Conservation (phyloP, 1,140 invertebrate genomes). For the Drosophila busckii region DNA sequence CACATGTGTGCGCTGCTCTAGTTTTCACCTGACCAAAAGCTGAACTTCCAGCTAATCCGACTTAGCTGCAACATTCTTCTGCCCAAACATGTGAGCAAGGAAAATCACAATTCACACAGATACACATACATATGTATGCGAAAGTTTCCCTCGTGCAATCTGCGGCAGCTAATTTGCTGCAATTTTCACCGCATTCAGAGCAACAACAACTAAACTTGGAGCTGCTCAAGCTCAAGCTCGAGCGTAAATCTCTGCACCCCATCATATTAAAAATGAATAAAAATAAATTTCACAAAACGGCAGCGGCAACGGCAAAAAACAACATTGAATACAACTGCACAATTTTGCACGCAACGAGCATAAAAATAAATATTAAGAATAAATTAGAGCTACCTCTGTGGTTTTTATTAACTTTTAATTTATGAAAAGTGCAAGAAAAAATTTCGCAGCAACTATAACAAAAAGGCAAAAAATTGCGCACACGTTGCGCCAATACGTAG, state of each 20-base stretch:
- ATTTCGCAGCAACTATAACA: constrained; percentile 1
- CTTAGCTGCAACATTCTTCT: constrained; percentile 37
- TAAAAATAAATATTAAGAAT: constrained; percentile 74
- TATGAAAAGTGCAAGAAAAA: constrained; percentile 60
- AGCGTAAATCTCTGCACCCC: constrained; percentile 32
- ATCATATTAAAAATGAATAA: constrained; percentile 65
- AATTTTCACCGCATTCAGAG: constrained; percentile 57
- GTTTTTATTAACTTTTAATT: constrained; percentile 72
- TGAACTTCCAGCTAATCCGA: too few species aligned
- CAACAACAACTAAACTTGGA: constrained; percentile 1
- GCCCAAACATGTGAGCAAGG: constrained; percentile 32
- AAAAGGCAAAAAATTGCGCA: constrained; percentile 5
- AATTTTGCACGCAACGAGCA: constrained; percentile 55
- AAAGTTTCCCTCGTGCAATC: constrained; percentile 16
- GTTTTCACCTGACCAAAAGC: constrained; percentile 34
- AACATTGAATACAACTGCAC: constrained; percentile 16
- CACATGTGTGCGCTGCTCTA: constrained; percentile 14
- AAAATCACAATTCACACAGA: constrained; percentile 28
- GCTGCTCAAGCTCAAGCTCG: too few species aligned
- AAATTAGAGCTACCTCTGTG: constrained; percentile 62
- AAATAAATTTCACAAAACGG: constrained; percentile 40
- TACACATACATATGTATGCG: not conserved
- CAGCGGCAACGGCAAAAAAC: constrained; percentile 20
- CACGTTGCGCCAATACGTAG: constrained; percentile 18
- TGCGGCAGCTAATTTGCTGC: constrained; percentile 60